phyloP scores from a whole-genome alignment of 2,888 invertebrate species.

The Cacoxenus indagator region DNA sequence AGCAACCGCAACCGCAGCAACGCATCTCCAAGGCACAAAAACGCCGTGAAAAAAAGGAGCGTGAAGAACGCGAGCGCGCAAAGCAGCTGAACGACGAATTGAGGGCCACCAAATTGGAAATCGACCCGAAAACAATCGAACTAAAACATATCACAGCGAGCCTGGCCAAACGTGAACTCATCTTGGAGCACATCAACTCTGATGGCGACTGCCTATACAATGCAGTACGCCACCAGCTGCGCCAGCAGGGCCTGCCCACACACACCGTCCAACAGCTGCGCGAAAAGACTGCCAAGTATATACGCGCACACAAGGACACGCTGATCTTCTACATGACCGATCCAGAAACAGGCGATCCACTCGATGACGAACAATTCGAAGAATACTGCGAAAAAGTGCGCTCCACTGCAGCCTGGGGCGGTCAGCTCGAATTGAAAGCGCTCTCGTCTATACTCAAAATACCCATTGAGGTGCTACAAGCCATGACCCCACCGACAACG shows the following conservation, averaged over 20 bases:
- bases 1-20: slow-evolving; percentile 47
- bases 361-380: slow-evolving; percentile 83
- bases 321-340: slow-evolving; percentile 91
- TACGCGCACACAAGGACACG: slow-evolving; percentile 82
- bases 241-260: slow-evolving; percentile 67
- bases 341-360: slow-evolving; percentile 80
- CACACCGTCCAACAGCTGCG: slow-evolving; percentile 77
- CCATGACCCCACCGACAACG: slow-evolving; percentile 80
- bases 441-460: slow-evolving; percentile 81
- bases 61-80: slow-evolving; percentile 82
- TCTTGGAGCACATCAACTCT: slow-evolving; percentile 83
- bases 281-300: slow-evolving; percentile 79
- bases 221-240: slow-evolving; percentile 87
- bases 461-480: slow-evolving; percentile 92
- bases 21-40: slow-evolving; percentile 87
- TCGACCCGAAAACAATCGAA: slow-evolving; percentile 84
- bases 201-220: slow-evolving; percentile 94
- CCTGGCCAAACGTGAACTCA: slow-evolving; percentile 77
- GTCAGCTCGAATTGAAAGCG: slow-evolving; percentile 91
- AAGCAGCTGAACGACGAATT: slow-evolving; percentile 84
- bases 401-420: slow-evolving; percentile 92
- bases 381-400: slow-evolving; percentile 88
- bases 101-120: slow-evolving; percentile 81
- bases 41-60: slow-evolving; percentile 86
- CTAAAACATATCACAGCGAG: slow-evolving; percentile 79